Evolutionary conservation across 2,888 invertebrate genomes (phyloP).

Genomic region (Hartigia nigra): DNA sequence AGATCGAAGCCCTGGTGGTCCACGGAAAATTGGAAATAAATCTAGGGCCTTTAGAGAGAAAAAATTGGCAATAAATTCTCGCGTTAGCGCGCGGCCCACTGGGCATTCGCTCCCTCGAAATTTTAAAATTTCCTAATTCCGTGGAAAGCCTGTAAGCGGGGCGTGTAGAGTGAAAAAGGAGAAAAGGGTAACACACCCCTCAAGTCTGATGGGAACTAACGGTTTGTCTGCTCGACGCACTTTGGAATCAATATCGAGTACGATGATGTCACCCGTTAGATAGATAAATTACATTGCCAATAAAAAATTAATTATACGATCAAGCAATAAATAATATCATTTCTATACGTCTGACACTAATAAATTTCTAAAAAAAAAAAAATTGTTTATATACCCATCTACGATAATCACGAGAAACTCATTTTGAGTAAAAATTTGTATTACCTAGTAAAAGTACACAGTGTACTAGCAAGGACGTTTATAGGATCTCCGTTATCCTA

Average conservation of each 20-base stretch:
- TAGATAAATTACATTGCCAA: not conserved
- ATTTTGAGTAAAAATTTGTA: too few relatives aligned
- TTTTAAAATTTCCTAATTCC: constrained; percentile 62
- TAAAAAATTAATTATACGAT: not conserved
- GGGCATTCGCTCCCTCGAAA: constrained; percentile 48
- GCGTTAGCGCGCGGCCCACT: constrained; percentile 53
- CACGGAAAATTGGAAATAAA: constrained; percentile 55
- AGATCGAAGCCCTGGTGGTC: not conserved
- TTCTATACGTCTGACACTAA: not conserved
- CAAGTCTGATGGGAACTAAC: constrained; percentile 14
- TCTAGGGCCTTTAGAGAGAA: constrained; percentile 54
- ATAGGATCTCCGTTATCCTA: not conserved
- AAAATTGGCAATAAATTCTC: constrained; percentile 63
- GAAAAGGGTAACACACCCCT: constrained; percentile 11
- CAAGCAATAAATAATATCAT: not conserved
- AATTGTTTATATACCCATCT: not conserved
- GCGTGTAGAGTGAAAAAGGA: constrained; percentile 21
- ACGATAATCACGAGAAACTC: too few relatives aligned
- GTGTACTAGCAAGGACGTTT: too few relatives aligned
- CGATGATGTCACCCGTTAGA: constrained; percentile 35
- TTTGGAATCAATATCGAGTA: constrained; percentile 46
- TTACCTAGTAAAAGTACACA: too few relatives aligned
- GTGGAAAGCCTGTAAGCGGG: constrained; percentile 41
- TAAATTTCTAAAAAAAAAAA: too few relatives aligned
- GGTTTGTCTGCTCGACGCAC: constrained; percentile 4